Conservation (phyloP, 1,140 invertebrate species). For the Drosophila athabasca region DNA sequence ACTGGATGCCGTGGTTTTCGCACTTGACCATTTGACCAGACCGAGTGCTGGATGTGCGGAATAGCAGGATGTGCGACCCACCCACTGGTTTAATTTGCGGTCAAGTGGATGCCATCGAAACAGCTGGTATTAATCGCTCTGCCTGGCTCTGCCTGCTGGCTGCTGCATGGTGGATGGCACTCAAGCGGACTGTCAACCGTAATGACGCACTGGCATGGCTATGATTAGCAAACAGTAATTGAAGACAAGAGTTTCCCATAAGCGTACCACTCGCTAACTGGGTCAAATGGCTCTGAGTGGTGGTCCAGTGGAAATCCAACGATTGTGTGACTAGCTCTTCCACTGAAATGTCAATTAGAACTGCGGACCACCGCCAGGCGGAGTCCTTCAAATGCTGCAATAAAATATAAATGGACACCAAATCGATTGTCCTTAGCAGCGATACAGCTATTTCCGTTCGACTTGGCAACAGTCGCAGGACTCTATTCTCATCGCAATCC, state of each 20-base stretch:
- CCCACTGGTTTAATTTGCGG: constrained; percentile 38
- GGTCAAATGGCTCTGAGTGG: constrained; percentile 41
- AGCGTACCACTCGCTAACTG: constrained; percentile 19
- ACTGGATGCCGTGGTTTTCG: constrained; percentile 21
- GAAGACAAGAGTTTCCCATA: constrained; percentile 48
- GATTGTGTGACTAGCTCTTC: constrained; percentile 55
- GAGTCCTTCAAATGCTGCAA: constrained; percentile 2
- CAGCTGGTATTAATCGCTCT: constrained; percentile 35
- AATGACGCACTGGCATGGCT: constrained; percentile 36
- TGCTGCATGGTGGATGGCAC: constrained; percentile 10
- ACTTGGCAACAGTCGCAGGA: too few species aligned
- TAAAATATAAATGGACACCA: constrained; percentile 20
- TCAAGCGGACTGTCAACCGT: constrained; percentile 42
- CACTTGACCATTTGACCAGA: constrained; percentile 2
- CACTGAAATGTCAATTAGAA: constrained; percentile 48
- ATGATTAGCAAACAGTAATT: constrained; percentile 59
- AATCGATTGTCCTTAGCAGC: constrained; percentile 35
- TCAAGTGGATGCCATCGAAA: constrained; percentile 28
- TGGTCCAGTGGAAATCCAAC: constrained; percentile 6
- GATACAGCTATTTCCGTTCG: too few species aligned
- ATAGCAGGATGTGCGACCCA: too few species aligned
- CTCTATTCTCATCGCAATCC: background rate
- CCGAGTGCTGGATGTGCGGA: background rate
- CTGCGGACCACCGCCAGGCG: background rate
- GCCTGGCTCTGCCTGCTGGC: background rate